These are phyloP conservation scores for Heloderma charlesbogerti DNA, from an alignment of 2,113 vertebrate genomes.

Conservation along the genomic window DNA sequence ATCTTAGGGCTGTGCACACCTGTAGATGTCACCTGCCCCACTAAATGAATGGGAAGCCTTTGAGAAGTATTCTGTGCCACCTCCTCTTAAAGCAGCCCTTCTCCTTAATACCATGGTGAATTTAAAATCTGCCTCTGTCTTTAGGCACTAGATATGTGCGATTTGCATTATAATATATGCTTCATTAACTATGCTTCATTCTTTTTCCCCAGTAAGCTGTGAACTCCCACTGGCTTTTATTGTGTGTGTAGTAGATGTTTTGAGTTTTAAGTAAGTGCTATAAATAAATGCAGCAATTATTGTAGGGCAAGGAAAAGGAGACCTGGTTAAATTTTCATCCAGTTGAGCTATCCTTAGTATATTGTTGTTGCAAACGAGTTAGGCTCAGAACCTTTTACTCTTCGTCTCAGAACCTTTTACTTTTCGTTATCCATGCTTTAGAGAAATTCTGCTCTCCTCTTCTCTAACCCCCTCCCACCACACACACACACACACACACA, in stretches of 20 bases:
- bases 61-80: not conserved
- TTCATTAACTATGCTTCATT: not conserved
- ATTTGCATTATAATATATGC: not conserved
- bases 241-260: not conserved
- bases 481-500: not conserved
- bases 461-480: not conserved
- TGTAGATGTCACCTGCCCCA: not conserved
- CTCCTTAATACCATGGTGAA: not conserved
- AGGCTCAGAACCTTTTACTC: not conserved
- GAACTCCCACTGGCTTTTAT: not conserved
- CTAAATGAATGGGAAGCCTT: not conserved
- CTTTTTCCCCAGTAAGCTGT: not conserved
- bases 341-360: fast-evolving
- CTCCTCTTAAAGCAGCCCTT: not conserved
- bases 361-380: not conserved
- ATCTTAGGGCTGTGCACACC: not conserved
- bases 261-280: constrained; percentile 21
- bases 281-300: constrained; percentile 36
- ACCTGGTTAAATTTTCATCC: constrained; percentile 20
- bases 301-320: not conserved
- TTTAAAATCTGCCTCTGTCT: constrained; percentile 10
- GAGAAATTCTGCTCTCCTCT: not conserved
- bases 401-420: too few species aligned
- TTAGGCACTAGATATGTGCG: not conserved
- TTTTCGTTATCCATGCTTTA: not conserved